Evolutionary conservation across 2,888 invertebrate species (phyloP).

Genomic region (Leistus spinibarbis): DNA sequence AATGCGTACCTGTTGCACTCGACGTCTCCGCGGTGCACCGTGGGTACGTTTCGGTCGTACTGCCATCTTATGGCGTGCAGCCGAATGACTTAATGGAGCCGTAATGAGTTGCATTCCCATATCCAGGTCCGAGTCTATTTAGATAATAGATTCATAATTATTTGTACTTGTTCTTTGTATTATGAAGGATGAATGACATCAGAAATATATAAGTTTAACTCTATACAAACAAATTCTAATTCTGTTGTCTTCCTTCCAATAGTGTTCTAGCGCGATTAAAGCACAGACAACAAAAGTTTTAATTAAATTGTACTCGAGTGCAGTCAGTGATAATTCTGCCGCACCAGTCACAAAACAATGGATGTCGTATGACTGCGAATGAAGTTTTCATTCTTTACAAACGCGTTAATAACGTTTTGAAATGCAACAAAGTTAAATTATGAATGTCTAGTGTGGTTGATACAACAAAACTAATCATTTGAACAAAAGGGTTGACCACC

Average conservation of each 20-base stretch:
- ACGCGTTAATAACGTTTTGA: conserved; percentile 15
- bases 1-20: conserved; percentile 59
- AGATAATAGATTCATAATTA: neutral
- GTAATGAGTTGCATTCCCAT: conserved; percentile 59
- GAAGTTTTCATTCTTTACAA: conserved; percentile 6
- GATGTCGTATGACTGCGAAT: neutral
- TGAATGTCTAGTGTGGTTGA: conserved; percentile 53
- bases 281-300: neutral
- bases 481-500: conserved; percentile 30
- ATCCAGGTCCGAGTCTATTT: conserved; percentile 53
- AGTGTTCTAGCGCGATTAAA: neutral
- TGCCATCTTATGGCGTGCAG: conserved; percentile 81
- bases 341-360: neutral
- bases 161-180: too few relatives aligned
- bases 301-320: neutral
- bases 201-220: too few relatives aligned
- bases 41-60: conserved; percentile 77
- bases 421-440: neutral
- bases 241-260: too few relatives aligned
- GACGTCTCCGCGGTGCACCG: conserved; percentile 72
- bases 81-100: conserved; percentile 76
- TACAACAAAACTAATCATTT: conserved; percentile 46
- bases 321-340: neutral
- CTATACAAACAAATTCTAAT: too few relatives aligned
- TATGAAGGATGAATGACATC: too few relatives aligned